Conservation (phyloP, 2,113 vertebrate genomes). For the Chloropsis cyanopogon region DNA sequence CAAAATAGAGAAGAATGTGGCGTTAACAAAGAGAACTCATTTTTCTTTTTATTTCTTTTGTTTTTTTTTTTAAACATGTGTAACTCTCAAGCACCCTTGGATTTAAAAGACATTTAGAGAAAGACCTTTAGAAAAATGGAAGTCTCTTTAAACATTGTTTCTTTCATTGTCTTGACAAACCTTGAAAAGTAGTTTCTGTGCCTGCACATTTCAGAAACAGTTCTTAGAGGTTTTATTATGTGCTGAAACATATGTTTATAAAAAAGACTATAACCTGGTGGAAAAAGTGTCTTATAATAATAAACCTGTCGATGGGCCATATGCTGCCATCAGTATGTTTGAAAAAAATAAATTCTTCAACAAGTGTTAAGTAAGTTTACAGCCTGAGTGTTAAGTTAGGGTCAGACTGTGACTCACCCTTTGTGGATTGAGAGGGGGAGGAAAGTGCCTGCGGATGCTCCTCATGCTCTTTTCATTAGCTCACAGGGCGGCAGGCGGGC, state of each 20-base stretch:
- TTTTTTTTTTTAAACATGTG: not conserved
- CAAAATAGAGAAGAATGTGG: slow-evolving; percentile 3
- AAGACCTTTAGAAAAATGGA: slow-evolving; percentile 24
- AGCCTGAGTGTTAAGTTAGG: slow-evolving; percentile 40
- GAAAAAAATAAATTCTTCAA: slow-evolving; percentile 39
- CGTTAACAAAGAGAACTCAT: slow-evolving; percentile 3
- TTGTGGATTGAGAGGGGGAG: not conserved
- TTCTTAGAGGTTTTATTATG: slow-evolving; percentile 38
- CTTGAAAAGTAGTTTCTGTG: slow-evolving; percentile 48
- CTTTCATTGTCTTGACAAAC: slow-evolving; percentile 62
- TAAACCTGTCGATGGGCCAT: slow-evolving; percentile 60
- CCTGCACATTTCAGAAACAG: slow-evolving; percentile 38
- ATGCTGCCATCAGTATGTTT: slow-evolving; percentile 38
- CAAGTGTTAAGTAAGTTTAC: slow-evolving; percentile 57
- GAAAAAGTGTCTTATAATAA: slow-evolving; percentile 63
- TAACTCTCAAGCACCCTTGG: not conserved
- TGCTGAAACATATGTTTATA: slow-evolving; percentile 54
- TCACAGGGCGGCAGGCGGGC: accelerated
- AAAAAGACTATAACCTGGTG: slow-evolving; percentile 45
- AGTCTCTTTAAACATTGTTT: slow-evolving; percentile 32
- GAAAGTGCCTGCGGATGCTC: not conserved
- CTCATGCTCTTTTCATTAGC: not conserved
- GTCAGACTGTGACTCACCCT: slow-evolving; percentile 23
- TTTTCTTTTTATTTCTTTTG: not conserved
- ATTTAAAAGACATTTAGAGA: slow-evolving; percentile 39